These are phyloP conservation scores for Ormia ochracea DNA, from an alignment of 2,888 invertebrate species.

Conservation along the genomic window DNA sequence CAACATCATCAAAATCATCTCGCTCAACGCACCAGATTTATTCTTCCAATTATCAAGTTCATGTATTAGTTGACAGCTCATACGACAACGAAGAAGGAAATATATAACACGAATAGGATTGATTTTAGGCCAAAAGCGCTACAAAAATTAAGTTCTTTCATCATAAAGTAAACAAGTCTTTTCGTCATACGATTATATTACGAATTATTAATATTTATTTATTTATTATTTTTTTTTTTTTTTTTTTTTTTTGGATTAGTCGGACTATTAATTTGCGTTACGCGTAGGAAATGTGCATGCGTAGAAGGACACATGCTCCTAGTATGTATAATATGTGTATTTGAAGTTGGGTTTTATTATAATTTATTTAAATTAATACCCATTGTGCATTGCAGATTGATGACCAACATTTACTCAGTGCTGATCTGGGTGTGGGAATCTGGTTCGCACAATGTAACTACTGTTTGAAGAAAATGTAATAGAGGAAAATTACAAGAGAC, in stretches of 20 bases:
- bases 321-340: no score
- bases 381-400: no score
- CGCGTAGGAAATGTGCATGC: no score
- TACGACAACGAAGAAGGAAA: slow-evolving; percentile 25
- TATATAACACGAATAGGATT: background rate
- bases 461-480: background rate
- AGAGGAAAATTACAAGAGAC: slow-evolving; percentile 33
- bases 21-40: background rate
- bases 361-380: no score
- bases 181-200: slow-evolving; percentile 30
- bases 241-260: background rate
- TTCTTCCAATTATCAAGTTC: slow-evolving; percentile 13
- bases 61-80: slow-evolving; percentile 43
- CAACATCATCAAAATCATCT: background rate
- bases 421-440: background rate
- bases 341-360: no score
- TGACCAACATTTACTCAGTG: no score
- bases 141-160: slow-evolving; percentile 22
- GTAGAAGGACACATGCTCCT: no score
- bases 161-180: slow-evolving; percentile 13
- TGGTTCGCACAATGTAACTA: background rate
- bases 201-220: slow-evolving; percentile 5
- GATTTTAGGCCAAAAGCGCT: slow-evolving; percentile 21
- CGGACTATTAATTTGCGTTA: no score
- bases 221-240: background rate